Percentiles rank a stretch among this genome's conserved stretches.
Evolutionary conservation across 1,140 invertebrate species (phyloP).

Genomic region (Cardiocondyla obscurior): DNA sequence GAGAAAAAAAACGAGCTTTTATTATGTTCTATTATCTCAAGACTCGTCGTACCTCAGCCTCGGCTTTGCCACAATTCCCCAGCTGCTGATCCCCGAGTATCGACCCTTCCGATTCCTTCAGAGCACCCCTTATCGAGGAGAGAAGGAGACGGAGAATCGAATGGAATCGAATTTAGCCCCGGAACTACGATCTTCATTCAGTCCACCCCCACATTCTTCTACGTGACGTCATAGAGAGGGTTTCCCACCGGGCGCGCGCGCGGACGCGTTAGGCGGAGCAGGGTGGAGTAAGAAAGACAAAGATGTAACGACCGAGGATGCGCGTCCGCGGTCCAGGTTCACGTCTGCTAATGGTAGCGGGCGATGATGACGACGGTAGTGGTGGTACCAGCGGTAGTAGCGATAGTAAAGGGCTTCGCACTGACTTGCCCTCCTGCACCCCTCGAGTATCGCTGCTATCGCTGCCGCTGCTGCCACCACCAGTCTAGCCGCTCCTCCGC

Average conservation of each 20-base stretch:
- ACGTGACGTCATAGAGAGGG: conserved; percentile 70
- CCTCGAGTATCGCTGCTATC: background rate
- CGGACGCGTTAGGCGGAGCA: background rate
- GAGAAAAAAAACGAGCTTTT: background rate
- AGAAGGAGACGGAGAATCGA: background rate
- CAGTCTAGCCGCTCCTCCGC: conserved; percentile 58
- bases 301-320: conserved; percentile 17
- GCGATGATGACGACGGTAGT: background rate
- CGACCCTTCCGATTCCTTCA: background rate
- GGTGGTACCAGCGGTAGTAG: background rate
- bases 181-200: conserved; percentile 66
- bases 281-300: background rate
- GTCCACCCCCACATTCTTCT: conserved; percentile 63
- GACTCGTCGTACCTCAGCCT: no score
- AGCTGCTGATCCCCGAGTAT: background rate
- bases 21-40: no score
- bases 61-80: background rate
- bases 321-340: background rate
- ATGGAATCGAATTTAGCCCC: conserved; percentile 14
- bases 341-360: background rate
- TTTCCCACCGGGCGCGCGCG: conserved; percentile 23
- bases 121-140: background rate
- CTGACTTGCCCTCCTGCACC: background rate
- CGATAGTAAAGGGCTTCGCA: conserved; percentile 37
- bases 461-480: background rate